phyloP scores from a whole-genome alignment of 2,888 invertebrate genomes.

The Lottia gigantea region DNA sequence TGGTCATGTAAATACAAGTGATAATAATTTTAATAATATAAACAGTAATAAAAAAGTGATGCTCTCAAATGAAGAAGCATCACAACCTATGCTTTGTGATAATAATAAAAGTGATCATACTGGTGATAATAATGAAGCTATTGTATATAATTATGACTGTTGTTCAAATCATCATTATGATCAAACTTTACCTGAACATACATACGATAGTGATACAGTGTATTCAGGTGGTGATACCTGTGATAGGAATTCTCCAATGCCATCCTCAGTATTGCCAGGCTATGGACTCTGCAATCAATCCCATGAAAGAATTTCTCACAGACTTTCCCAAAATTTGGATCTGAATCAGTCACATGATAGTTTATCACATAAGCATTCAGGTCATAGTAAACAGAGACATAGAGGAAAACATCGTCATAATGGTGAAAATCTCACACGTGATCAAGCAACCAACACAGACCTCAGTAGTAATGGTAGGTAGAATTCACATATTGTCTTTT shows the following conservation, averaged over 20 bases:
- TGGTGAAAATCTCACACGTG: constrained; percentile 50
- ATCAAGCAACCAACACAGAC: constrained; percentile 62
- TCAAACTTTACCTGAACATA: constrained; percentile 4
- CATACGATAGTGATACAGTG: background rate
- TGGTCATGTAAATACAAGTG: constrained; percentile 45
- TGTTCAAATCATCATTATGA: constrained; percentile 4
- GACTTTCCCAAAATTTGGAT: background rate
- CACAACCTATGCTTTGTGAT: background rate
- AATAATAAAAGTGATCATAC: background rate
- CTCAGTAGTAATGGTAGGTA: constrained; percentile 60
- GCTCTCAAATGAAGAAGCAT: background rate
- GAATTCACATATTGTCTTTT: too few relatives aligned
- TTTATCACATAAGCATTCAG: constrained; percentile 16
- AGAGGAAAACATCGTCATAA: constrained; percentile 39
- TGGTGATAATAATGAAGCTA: background rate
- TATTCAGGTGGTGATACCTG: background rate
- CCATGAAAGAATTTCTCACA: background rate
- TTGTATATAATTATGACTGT: background rate
- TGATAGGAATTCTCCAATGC: background rate
- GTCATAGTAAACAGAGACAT: constrained; percentile 40
- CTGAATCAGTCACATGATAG: constrained; percentile 12
- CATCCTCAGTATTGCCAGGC: background rate
- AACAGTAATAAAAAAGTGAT: constrained; percentile 40
- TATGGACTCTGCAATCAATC: background rate
- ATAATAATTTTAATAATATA: constrained; percentile 55